These are phyloP conservation scores for Cataglyphis livida DNA, from an alignment of 2,888 invertebrate species.

Conservation along the genomic window DNA sequence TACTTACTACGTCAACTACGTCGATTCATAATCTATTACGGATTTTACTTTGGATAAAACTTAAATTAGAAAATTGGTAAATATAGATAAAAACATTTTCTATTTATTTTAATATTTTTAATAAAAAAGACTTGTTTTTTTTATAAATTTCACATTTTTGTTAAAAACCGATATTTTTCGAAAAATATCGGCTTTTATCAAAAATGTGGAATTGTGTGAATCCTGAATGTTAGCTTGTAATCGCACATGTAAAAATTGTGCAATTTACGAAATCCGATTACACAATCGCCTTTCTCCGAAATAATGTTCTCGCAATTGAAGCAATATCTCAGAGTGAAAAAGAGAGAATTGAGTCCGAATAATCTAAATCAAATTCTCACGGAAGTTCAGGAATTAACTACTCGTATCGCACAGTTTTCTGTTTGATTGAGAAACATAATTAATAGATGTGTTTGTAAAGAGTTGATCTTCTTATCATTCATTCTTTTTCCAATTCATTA, in stretches of 20 bases:
- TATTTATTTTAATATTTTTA: no score
- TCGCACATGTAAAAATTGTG: background rate
- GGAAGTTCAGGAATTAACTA: background rate
- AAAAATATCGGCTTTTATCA: no score
- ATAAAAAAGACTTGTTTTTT: no score
- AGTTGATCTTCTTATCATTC: background rate
- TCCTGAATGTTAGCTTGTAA: background rate
- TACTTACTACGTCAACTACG: no score
- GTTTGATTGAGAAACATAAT: background rate
- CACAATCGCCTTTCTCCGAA: background rate
- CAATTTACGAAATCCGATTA: constrained; percentile 5
- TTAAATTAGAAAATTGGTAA: no score
- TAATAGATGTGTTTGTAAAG: background rate
- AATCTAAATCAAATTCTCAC: background rate
- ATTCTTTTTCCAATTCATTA: background rate
- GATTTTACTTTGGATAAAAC: no score
- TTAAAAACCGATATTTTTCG: no score
- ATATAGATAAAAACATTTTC: no score
- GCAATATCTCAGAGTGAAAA: background rate
- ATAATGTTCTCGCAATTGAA: background rate
- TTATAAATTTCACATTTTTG: no score
- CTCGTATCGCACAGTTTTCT: background rate
- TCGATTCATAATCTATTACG: no score
- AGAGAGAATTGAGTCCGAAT: background rate
- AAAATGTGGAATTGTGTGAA: no score